phyloP scores from a whole-genome alignment of 2,797 vertebrate genomes.

The Falco novaeseelandiae region DNA sequence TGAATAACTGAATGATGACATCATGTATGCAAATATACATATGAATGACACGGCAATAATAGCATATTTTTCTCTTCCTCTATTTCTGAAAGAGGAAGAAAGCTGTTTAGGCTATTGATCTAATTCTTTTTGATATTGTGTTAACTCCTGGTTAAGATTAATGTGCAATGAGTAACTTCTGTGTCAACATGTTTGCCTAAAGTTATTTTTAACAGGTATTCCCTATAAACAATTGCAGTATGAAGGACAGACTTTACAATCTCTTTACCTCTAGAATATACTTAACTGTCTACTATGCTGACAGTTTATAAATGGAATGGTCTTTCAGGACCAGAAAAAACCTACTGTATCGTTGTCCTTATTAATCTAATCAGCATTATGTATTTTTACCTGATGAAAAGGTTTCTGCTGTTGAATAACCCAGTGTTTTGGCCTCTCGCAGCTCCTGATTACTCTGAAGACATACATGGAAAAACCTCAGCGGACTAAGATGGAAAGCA shows the following conservation, averaged over 20 bases:
- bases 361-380: background rate
- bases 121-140: fast-evolving
- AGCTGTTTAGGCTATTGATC: background rate
- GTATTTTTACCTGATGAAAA: background rate
- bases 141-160: background rate
- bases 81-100: background rate
- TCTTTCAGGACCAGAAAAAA: background rate
- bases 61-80: background rate
- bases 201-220: background rate
- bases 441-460: background rate
- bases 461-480: background rate
- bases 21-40: background rate
- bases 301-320: background rate
- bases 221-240: background rate
- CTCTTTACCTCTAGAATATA: background rate
- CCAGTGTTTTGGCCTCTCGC: background rate
- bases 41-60: background rate
- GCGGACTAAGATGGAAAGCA: background rate
- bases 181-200: background rate
- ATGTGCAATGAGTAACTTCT: background rate
- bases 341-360: background rate
- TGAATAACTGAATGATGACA: background rate
- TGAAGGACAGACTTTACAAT: background rate
- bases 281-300: background rate
- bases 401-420: background rate